These are phyloP conservation scores for Glaucomys volans DNA, from an alignment of 2,113 vertebrate species.

Conservation along the genomic window DNA sequence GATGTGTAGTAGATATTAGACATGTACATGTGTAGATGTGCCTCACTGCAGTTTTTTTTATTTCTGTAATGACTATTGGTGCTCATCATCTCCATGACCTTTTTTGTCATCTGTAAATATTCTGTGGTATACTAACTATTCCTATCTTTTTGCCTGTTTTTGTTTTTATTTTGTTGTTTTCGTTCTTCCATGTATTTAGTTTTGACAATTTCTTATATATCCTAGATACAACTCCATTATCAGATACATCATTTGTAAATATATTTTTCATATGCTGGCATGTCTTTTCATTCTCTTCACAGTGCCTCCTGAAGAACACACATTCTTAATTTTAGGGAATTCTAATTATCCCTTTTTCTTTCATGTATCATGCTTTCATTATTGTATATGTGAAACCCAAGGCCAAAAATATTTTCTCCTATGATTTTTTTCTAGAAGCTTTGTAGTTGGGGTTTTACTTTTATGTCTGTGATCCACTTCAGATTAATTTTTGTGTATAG, in stretches of 20 bases:
- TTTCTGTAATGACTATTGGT: background rate
- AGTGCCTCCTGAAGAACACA: background rate
- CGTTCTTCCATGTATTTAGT: background rate
- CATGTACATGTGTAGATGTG: background rate
- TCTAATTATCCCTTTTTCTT: background rate
- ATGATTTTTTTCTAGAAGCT: background rate
- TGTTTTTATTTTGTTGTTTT: background rate
- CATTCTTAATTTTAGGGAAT: background rate
- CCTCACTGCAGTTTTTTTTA: background rate
- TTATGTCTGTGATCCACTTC: background rate
- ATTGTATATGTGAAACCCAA: background rate
- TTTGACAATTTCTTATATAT: background rate
- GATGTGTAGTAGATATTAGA: background rate
- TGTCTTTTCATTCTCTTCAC: background rate
- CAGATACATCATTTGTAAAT: background rate
- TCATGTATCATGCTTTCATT: background rate
- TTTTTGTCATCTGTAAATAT: background rate
- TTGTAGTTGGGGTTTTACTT: background rate
- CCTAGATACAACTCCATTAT: background rate
- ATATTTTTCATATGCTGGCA: background rate
- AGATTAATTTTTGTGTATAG: background rate
- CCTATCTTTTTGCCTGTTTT: background rate
- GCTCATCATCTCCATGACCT: background rate
- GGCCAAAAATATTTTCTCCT: conserved; percentile 6
- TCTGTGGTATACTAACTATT: background rate